Base-by-base conservation (phyloP, 2,888 invertebrate species). In the Griposia aprilina region DNA sequence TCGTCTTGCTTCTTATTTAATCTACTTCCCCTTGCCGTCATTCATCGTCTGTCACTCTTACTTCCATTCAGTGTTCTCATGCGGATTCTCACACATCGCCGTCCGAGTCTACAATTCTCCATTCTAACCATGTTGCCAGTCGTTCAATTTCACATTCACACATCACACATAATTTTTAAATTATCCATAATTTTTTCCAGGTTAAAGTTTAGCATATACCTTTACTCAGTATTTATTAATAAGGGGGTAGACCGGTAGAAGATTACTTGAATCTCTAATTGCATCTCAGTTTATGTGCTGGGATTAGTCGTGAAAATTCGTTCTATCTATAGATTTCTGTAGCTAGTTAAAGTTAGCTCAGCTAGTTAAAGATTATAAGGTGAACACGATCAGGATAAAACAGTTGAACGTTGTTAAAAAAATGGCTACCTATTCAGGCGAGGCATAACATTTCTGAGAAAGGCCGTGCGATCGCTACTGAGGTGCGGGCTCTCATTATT, bases 401-500 rank as follows among this genome's bases (percentile, higher is more conserved):
- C 67, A 67, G 17, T 83, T 41, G 77, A 30, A 62, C 10, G 67
- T 77, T 36, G 83, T 67, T 4, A 67, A 55, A 73, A 41, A 66
- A 67, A 48, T 52, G 20, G 36, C 52, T 76, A 52, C 26, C 59
- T 48, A 77, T 83, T 76, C 48, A 55, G 30, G 36, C 66, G 55
- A 62, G n/a, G 48, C 66, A 62, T 77, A 83, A 80, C 78, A 77
- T 83, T 76, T 15, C 8, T 65, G 36, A 36, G 76, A 76, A 76
- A 23, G 13, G 45, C 26, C 77, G 52, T 60, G 83, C 59, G 59
- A 76, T 80, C 48, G 59, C 45, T 76, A 48, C 76, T 76, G 76
- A 83, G 65, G 77, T 52, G 48, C 77, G 15, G 65, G 66, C 66
- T 82, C 52, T 62, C n/a, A 17, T 77, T 83, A 77, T 83, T 83